phyloP scores from a whole-genome alignment of 2,113 vertebrate species.

The Notothenia coriiceps region DNA sequence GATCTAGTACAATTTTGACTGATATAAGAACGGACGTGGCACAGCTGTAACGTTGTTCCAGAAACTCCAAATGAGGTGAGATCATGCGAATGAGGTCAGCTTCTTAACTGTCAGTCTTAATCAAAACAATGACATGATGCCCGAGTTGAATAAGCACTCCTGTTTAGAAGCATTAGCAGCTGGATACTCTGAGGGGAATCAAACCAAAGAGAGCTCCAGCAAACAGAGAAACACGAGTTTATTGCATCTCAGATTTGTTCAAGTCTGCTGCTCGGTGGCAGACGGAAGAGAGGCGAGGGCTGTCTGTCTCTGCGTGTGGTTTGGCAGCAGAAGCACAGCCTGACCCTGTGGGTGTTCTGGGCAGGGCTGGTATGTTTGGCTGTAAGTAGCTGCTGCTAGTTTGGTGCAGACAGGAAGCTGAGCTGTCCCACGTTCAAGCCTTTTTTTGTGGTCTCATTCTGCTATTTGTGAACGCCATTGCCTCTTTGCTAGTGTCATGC shows the following conservation, averaged over 20 bases:
- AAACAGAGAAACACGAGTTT: not conserved
- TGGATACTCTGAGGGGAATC: not conserved
- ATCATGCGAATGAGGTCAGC: not conserved
- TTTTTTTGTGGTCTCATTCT: slow-evolving; percentile 43
- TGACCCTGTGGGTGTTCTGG: slow-evolving; percentile 57
- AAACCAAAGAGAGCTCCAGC: not conserved
- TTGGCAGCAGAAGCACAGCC: slow-evolving; percentile 30
- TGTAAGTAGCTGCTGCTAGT: slow-evolving; percentile 42
- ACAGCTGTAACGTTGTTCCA: not conserved
- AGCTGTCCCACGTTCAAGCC: slow-evolving; percentile 29
- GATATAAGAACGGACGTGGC: not conserved
- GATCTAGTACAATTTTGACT: not conserved
- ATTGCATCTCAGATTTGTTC: slow-evolving; percentile 5
- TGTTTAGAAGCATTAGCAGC: not conserved
- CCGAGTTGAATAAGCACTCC: not conserved
- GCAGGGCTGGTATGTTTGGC: slow-evolving; percentile 66
- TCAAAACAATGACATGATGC: not conserved
- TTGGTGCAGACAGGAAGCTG: slow-evolving; percentile 60
- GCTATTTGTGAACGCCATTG: slow-evolving; percentile 19
- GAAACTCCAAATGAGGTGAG: not conserved
- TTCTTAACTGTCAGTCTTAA: not conserved
- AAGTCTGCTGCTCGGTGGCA: slow-evolving; percentile 16
- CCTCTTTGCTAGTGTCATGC: not conserved
- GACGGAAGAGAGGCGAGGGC: slow-evolving; percentile 1
- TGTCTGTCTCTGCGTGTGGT: slow-evolving; percentile 58